Conservation (phyloP, 2,797 vertebrate species). For the Enteromius anoplus region DNA sequence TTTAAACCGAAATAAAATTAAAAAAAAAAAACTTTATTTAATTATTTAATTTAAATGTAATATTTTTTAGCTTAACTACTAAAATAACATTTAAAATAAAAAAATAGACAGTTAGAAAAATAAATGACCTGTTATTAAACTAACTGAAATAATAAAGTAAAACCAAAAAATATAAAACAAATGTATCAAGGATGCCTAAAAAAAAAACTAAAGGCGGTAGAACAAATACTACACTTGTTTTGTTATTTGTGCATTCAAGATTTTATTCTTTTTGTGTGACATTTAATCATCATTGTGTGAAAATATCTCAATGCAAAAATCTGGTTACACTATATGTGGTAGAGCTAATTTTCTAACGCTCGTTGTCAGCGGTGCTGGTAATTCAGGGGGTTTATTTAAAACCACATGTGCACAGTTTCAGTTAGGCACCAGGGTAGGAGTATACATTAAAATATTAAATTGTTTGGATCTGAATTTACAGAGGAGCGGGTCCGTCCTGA, state of each 20-base stretch:
- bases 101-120: too few relatives aligned
- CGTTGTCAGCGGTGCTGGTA: background rate
- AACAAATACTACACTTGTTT: background rate
- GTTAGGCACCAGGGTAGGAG: background rate
- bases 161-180: background rate
- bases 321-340: background rate
- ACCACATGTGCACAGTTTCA: background rate
- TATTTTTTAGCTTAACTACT: too few relatives aligned
- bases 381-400: too few relatives aligned
- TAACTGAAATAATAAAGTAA: background rate
- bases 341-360: background rate
- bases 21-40: too few relatives aligned
- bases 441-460: background rate
- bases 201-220: background rate
- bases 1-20: too few relatives aligned
- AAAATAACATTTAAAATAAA: too few relatives aligned
- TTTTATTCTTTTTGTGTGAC: background rate
- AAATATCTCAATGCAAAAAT: background rate
- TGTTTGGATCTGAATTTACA: background rate
- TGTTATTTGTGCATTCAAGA: background rate
- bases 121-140: background rate
- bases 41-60: too few relatives aligned
- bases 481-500: slow-evolving; percentile 59
- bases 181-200: background rate
- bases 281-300: too few relatives aligned